Evolutionary conservation across 2,888 invertebrate species (phyloP), one percentile per base, ranked within the genome.

Genomic region (Oscheius sp.): DNA sequence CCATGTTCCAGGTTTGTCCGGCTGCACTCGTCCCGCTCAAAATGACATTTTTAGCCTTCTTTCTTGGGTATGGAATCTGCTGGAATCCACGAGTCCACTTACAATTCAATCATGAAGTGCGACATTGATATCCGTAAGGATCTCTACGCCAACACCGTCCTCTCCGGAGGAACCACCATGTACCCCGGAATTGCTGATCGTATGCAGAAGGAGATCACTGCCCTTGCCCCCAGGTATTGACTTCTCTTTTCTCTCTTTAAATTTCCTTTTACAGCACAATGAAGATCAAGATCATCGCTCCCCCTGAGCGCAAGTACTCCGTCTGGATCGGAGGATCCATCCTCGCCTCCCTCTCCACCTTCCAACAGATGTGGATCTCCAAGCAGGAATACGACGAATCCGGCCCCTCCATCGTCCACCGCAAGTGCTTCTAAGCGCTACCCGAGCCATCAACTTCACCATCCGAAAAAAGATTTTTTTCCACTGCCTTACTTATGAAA

Each of bases 251-350:
- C n/a, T 49, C 58, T 58, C 25, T 29, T 35, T 9, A 16, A n/a
- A 18, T 7, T 27, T 1, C 9, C 35, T 63, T 18, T 23, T 5
- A 63, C 13, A 83, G 82, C 84, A 92, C 92, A 69, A 92, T 92
- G 91, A 92, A 92, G 89, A 92, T 92, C 89, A 88, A 88, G 82
- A 87, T 88, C 84, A 88, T 88, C 79, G 88, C 88, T 68, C 88
- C 88, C 94, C 88, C 95, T 81, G 96, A 96, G 92, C 92, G 96
- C 90, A 96, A 96, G 91, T 96, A 96, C 92, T 95, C 95, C 89
- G 96, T 96, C 85, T 96, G 96, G 96, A 96, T 96, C 92, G 96
- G 96, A 90, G 96, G 96, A 85, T 96, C 96, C 90, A 96, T 96
- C 92, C 92, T 96, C 89, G 95, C 95, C 72, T 94, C 95, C 6